A percentile compares a stretch with the other conserved stretches of the same genome.
Conservation (phyloP, 1,140 invertebrate species). For the Oppia nitens region DNA sequence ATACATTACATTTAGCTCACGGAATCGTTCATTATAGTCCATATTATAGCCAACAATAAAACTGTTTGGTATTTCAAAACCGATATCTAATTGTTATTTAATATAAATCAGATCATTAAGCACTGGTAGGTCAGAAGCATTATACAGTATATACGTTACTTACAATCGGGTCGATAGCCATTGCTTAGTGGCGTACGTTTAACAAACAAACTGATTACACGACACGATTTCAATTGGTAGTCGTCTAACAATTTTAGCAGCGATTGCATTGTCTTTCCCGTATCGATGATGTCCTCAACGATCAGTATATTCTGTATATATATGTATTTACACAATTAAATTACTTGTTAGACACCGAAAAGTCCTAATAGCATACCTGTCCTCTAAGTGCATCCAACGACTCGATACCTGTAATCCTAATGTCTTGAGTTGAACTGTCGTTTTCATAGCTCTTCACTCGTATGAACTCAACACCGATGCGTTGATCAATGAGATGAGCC, state of each 20-base stretch:
- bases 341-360: neutral
- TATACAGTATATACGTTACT: neutral
- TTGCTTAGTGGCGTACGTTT: conserved; percentile 32
- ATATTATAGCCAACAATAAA: conserved; percentile 47
- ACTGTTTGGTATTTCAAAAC: conserved; percentile 44
- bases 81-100: conserved; percentile 31
- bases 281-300: conserved; percentile 48
- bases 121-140: neutral
- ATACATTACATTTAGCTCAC: conserved; percentile 33
- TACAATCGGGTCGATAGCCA: conserved; percentile 22
- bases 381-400: conserved; percentile 17
- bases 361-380: conserved; percentile 26
- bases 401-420: conserved; percentile 20
- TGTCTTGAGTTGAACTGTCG: conserved; percentile 13
- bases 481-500: conserved; percentile 24
- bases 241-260: conserved; percentile 32
- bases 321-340: neutral
- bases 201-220: conserved; percentile 36
- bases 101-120: neutral
- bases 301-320: conserved; percentile 37
- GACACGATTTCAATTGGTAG: conserved; percentile 33
- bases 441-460: conserved; percentile 40
- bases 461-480: conserved; percentile 42
- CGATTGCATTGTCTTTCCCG: conserved; percentile 39
- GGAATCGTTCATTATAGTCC: conserved; percentile 47